Percentiles rank a stretch among this genome's conserved stretches.
phyloP scores from a whole-genome alignment of 2,888 invertebrate species.

The Bombylius major region DNA sequence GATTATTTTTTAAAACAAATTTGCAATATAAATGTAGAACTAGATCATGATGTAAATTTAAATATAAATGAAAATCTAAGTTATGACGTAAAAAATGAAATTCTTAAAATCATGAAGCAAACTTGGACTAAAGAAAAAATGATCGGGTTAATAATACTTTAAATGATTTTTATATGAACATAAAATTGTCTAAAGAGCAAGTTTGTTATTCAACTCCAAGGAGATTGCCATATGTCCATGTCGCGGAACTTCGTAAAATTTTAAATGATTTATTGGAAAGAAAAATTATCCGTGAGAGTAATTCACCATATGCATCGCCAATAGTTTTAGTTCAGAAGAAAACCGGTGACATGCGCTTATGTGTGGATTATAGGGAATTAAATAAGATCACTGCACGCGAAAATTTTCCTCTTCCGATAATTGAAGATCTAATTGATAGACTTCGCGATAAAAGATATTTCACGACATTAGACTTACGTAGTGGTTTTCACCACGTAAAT shows the following conservation, averaged over 20 bases:
- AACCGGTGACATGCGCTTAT: slow-evolving; percentile 3
- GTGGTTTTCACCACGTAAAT: not conserved
- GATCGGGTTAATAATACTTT: not conserved
- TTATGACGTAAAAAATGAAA: not conserved
- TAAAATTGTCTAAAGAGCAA: not conserved
- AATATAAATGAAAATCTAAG: not conserved
- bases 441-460: not conserved
- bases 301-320: slow-evolving; percentile 7
- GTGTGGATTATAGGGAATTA: not conserved
- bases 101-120: not conserved
- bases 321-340: too few relatives aligned
- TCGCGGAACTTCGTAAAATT: not conserved
- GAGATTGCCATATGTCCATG: not conserved
- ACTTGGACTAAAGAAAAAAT: not conserved
- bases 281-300: slow-evolving; percentile 5
- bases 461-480: not conserved
- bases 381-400: not conserved
- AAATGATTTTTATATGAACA: not conserved
- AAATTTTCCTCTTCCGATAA: not conserved
- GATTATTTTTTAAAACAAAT: not conserved
- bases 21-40: not conserved
- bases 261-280: slow-evolving; percentile 3
- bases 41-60: not conserved
- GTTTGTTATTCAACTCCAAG: not conserved
- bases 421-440: not conserved